Evolutionary conservation across 2,113 vertebrate genomes (phyloP).

Genomic region (Numida meleagris): DNA sequence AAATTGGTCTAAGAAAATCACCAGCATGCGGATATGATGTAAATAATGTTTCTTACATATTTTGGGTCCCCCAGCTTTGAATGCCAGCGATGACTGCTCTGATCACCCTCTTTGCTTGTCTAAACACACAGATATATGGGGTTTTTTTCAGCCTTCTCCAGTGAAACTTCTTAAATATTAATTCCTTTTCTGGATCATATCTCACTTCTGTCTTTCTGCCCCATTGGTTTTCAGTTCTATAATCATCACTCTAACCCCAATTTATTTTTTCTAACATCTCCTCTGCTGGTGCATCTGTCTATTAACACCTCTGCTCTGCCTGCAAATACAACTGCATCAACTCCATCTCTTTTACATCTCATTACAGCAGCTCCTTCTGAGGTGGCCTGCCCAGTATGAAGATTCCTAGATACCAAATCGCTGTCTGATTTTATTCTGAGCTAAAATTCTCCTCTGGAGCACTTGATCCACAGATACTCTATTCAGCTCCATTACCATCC

Average conservation of each 20-base stretch:
- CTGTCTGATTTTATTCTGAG: slow-evolving; percentile 23
- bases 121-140: not conserved
- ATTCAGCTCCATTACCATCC: slow-evolving; percentile 34
- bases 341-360: slow-evolving; percentile 17
- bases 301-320: slow-evolving; percentile 34
- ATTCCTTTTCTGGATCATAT: not conserved
- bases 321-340: not conserved
- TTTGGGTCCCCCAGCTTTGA: not conserved
- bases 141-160: not conserved
- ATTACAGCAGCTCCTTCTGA: slow-evolving; percentile 18
- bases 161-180: not conserved
- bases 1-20: not conserved
- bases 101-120: not conserved
- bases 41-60: not conserved
- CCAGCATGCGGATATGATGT: not conserved
- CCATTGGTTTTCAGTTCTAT: not conserved
- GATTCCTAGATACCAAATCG: not conserved
- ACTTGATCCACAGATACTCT: not conserved
- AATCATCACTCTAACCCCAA: not conserved
- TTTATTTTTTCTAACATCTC: slow-evolving; percentile 35
- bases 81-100: not conserved
- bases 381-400: slow-evolving; percentile 12
- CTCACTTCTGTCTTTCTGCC: not conserved
- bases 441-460: slow-evolving; percentile 17
- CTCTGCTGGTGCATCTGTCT: slow-evolving; percentile 25